A percentile compares a stretch with the other conserved stretches of the same genome.
Conservation (phyloP, 2,797 vertebrate genomes). For the Dallia pectoralis region DNA sequence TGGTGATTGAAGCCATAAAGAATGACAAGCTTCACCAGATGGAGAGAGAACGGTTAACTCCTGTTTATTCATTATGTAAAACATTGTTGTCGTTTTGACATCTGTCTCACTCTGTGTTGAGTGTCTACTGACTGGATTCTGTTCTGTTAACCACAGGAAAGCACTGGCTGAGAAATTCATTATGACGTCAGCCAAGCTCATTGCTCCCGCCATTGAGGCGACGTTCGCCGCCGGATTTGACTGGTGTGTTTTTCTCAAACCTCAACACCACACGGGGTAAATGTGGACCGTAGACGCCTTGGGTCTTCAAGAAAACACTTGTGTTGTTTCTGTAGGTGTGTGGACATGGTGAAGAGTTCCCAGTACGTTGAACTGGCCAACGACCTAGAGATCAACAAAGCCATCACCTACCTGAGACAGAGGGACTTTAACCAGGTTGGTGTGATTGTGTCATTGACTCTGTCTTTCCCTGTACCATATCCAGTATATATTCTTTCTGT, state of each 20-base stretch:
- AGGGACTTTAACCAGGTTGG: conserved; percentile 93
- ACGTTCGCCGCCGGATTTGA: conserved; percentile 94
- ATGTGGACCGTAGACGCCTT: background rate
- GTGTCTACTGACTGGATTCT: background rate
- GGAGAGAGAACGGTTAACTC: conserved; percentile 86
- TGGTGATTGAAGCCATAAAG: conserved; percentile 92
- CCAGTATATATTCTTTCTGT: conserved; percentile 16
- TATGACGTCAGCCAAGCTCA: conserved; percentile 95
- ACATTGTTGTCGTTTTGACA: background rate
- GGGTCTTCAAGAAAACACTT: background rate
- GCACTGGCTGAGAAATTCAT: conserved; percentile 91
- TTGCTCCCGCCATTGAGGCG: conserved; percentile 89
- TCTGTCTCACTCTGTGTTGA: background rate
- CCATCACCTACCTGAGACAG: conserved; percentile 92
- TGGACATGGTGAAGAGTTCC: conserved; percentile 92
- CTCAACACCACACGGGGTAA: conserved; percentile 24
- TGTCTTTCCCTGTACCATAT: background rate
- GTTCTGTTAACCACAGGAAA: conserved; percentile 72
- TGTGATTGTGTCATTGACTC: background rate
- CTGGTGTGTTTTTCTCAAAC: conserved; percentile 78
- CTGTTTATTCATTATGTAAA: background rate
- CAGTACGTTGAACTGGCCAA: conserved; percentile 94
- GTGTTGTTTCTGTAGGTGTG: conserved; percentile 80
- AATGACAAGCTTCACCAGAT: conserved; percentile 91
- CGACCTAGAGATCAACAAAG: conserved; percentile 97